Percentiles rank a stretch among this genome's conserved stretches.
Conservation (phyloP, 1,140 invertebrate genomes). For the Ooceraea biroi region DNA sequence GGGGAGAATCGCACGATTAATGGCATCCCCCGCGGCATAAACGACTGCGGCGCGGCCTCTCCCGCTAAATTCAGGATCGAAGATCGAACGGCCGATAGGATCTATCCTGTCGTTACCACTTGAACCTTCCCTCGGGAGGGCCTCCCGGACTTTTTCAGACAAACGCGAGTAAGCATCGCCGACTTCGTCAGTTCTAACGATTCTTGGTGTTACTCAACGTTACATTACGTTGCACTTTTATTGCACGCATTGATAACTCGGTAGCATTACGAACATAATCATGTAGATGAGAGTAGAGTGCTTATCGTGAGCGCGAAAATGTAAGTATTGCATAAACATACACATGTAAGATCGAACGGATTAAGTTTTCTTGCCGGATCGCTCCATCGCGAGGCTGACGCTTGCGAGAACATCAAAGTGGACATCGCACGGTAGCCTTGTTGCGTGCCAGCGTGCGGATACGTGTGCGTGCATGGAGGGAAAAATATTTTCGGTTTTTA, state of each 20-base stretch:
- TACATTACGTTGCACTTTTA: no score
- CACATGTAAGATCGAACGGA: no score
- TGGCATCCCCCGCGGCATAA: slow-evolving; percentile 75
- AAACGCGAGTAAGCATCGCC: background rate
- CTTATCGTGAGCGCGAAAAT: no score
- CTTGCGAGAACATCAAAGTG: slow-evolving; percentile 2
- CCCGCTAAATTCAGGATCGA: slow-evolving; percentile 56
- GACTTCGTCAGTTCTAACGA: background rate
- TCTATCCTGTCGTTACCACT: slow-evolving; percentile 47
- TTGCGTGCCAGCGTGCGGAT: no score
- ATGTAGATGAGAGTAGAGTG: no score
- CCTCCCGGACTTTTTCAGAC: background rate
- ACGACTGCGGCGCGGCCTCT: slow-evolving; percentile 65
- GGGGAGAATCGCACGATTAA: slow-evolving; percentile 80
- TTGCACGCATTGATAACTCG: no score
- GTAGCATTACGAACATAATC: no score
- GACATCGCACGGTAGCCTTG: no score
- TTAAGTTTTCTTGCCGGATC: background rate
- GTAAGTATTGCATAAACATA: no score
- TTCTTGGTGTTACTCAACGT: background rate
- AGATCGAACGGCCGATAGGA: slow-evolving; percentile 67
- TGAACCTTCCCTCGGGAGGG: slow-evolving; percentile 9
- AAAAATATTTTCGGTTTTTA: slow-evolving; percentile 85
- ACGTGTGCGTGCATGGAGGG: slow-evolving; percentile 4
- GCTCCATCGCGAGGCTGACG: background rate